Evolutionary conservation across 2,888 invertebrate species (phyloP), one percentile per base, ranked within the genome.

Genomic region (Drosophila paramelanica): DNA sequence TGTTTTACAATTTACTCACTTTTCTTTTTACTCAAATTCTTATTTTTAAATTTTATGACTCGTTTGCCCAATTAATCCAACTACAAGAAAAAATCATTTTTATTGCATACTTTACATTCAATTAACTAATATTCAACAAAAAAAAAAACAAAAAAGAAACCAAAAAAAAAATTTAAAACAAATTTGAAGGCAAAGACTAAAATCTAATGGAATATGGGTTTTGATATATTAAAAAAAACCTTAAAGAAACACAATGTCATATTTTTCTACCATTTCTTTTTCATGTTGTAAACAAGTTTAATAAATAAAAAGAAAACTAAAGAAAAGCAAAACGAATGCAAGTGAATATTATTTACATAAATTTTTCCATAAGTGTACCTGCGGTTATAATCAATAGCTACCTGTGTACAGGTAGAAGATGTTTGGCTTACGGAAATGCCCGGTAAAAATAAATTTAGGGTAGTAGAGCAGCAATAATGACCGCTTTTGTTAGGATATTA

Each of bases 241-340:
- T 42, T 60, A 42, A 42, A 27, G 27, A 83, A 73, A 73, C 45
- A 71, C 42, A 58, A 89, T 83, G 67, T 87, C 81, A 83, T 84
- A 88, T 88, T 84, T 84, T 88, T 84, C 89, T 84, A 84, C 84
- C 65, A 83, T 81, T 89, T 77, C 79, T 89, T 89, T 89, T 88
- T 87, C 81, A 84, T 89, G 89, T 88, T 88, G 89, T 88, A 70
- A 83, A 86, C 64, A 66, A 75, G 41, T 36, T 23, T 36, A 36
- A 25, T 45, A 67, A 60, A 47, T 41, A 50, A 62, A 52, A 60
- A 38, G 33, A 49, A 58, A 52, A 43, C 38, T 33, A 43, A 72
- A 64, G 51, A 23, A 58, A 79, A 82, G 55, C 66, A 14, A 72
- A 43, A 14, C 52, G 14, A 59, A 25, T 17, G 42, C 38, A 46